Evolutionary conservation across 2,888 invertebrate species (phyloP).

Genomic region (Trisateles emortualis): DNA sequence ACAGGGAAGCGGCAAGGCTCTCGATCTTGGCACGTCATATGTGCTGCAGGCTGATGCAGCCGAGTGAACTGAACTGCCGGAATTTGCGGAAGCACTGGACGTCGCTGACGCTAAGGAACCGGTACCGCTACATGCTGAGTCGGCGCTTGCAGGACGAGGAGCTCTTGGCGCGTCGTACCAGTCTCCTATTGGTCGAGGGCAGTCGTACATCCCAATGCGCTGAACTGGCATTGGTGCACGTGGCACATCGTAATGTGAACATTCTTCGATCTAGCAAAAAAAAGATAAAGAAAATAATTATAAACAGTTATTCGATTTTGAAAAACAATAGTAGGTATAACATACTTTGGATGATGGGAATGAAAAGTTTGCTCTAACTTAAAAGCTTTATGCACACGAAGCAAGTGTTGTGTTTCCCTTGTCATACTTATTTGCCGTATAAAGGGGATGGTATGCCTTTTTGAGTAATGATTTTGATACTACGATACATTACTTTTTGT

Average conservation of each 20-base stretch:
- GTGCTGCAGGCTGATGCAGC: conserved; percentile 80
- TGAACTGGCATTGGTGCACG: conserved; percentile 86
- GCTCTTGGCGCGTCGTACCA: conserved; percentile 84
- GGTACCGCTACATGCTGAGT: conserved; percentile 86
- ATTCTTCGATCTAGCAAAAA: conserved; percentile 76
- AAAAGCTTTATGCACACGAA: no score
- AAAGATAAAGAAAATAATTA: background rate
- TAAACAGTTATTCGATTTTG: no score
- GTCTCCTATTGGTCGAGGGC: conserved; percentile 76
- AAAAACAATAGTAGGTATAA: no score
- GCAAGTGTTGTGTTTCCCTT: no score
- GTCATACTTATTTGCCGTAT: no score
- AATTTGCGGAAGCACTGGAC: conserved; percentile 82
- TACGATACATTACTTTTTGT: no score
- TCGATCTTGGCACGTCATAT: conserved; percentile 80
- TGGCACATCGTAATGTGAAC: conserved; percentile 83
- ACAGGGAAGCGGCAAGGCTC: conserved; percentile 81
- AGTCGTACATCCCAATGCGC: conserved; percentile 91
- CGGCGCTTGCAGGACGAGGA: conserved; percentile 84
- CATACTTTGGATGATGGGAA: no score
- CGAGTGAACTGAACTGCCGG: conserved; percentile 80
- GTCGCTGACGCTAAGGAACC: conserved; percentile 81
- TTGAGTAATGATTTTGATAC: no score
- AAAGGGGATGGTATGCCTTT: no score
- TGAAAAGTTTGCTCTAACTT: no score